Base-by-base conservation (phyloP, 2,797 vertebrate genomes). In the Premnoplex brunnescens region DNA sequence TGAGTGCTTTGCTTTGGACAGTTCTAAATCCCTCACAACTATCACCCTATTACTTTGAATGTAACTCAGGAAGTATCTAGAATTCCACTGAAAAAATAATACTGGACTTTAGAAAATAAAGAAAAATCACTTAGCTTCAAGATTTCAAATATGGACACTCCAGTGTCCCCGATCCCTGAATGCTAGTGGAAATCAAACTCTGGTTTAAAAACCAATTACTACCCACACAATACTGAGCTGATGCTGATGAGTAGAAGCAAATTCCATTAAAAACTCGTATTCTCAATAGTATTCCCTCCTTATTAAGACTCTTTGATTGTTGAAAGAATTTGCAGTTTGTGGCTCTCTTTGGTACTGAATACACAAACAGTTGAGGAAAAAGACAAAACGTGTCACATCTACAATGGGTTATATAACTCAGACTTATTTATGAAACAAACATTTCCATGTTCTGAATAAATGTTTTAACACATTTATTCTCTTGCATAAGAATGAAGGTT, bases 301-400 rank as follows among this genome's bases (percentile, higher is more conserved):
- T 58, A 81, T 54, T 75, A 91, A 80, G 66, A 34, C 28, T 74
- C 71, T 74, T 48, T 83, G 63, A 77, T 56, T 93, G 59, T 44
- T 91, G 54, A 92, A 93, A 84, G 62, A 58, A 92, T 66, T 66
- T 90, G 73, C 49, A 63, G 49, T 80, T 88, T 85, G 43, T 37
- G 30, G 18, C 27, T 68, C 28, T 86, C 41, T 62, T 23, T 85
- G 24, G 17, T 66, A 78, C 21, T 30, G 51, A 80, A 89, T 75
- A 75, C 36, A 74, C 12, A 86, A 91, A 81, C 12, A 78, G 43
- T 6, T 55, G 30, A 62, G 32, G 14, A 89, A 86, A 85, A 49
- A 63, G 34, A 63, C 34, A 82, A 63, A 88, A 80, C 20, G 81
- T 76, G 54, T 86, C 63, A 74, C 10, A 76, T 58, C 62, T 89